Evolutionary conservation across 2,113 vertebrate species (phyloP), one percentile per base, ranked within the genome.

Genomic region (Actenoides hombroni): DNA sequence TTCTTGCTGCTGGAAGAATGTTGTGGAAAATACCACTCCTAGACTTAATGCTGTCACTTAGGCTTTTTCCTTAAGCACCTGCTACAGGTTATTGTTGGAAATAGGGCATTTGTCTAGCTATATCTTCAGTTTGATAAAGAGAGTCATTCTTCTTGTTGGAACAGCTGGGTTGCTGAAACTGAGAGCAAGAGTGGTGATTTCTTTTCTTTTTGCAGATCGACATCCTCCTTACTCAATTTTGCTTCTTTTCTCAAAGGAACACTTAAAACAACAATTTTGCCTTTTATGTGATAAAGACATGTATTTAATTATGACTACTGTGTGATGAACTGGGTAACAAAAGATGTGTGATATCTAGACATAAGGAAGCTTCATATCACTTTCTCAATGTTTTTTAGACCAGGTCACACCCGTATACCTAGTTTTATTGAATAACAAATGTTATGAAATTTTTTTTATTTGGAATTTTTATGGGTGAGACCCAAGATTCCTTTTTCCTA

Each of bases 341-440:
- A 70, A 57, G 37, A 37, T 0, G 0, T 65, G 23, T 57, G 54
- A 2, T 67, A 40, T n/a, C 25, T 74, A 46, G 33, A 40, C 20
- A 7, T 21, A 49, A 65, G 25, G 31, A 83, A 86, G 13, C 7
- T 90, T 80, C 86, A 35, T 77, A 24, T 70, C 26, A 37, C 16
- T 49, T 56, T 79, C 12, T 25, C 2, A 25, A 4, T 29, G 15
- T 6, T 20, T 44, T 57, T 74, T 94, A 16, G 67, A 37, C 3
- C 24, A 78, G 9, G 10, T 51, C 31, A 51, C n/a, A 65, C 70
- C 26, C 13, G 87, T 57, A 25, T 31, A 61, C 16, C 24, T 65
- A n/a, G 18, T 13, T 74, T 67, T 75, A 42, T 25, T 87, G n/a
- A 79, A 46, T 40, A 90, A 85, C 20, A 73, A 56, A 57, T 37